A percentile compares a stretch with the other conserved stretches of the same genome.
phyloP scores from a whole-genome alignment of 64 coral and sea anemone genomes.

The Stylophora pistillata region DNA sequence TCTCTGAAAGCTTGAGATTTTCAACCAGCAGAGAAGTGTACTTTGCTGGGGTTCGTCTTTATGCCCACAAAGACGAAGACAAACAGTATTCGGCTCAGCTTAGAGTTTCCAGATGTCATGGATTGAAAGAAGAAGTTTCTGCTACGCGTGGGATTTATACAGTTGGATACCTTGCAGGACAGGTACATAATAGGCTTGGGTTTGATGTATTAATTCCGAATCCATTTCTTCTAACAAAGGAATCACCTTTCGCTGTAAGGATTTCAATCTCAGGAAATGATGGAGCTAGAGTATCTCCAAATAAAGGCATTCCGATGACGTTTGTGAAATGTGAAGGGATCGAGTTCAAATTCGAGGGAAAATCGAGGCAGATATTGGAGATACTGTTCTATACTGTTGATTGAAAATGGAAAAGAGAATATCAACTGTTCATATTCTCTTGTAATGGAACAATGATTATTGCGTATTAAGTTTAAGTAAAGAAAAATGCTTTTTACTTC shows the following conservation, averaged over 20 bases:
- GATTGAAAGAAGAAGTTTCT: constrained; percentile 26
- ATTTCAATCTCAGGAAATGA: constrained; percentile 3
- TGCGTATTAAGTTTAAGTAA: too few species aligned
- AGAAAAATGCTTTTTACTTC: too few species aligned
- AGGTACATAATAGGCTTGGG: neutral
- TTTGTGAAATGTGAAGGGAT: constrained; percentile 35
- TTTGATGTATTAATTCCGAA: constrained; percentile 20
- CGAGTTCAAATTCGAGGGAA: constrained; percentile 27
- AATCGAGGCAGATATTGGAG: constrained; percentile 27
- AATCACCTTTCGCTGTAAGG: constrained; percentile 6
- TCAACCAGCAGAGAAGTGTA: constrained; percentile 4
- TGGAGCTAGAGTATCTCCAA: neutral
- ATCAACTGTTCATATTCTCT: too few species aligned
- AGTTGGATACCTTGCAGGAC: neutral
- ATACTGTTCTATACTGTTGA: neutral
- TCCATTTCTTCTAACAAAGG: neutral
- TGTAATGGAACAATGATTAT: too few species aligned
- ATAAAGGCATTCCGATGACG: constrained; percentile 1
- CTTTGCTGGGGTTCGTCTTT: constrained; percentile 47
- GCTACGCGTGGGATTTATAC: neutral
- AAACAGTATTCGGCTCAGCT: neutral
- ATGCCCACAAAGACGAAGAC: constrained; percentile 19
- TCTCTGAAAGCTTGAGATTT: constrained; percentile 21
- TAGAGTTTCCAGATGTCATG: neutral
- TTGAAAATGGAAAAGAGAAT: too few species aligned